phyloP scores from a whole-genome alignment of 2,888 invertebrate genomes.

The Balanococcus diminutus region DNA sequence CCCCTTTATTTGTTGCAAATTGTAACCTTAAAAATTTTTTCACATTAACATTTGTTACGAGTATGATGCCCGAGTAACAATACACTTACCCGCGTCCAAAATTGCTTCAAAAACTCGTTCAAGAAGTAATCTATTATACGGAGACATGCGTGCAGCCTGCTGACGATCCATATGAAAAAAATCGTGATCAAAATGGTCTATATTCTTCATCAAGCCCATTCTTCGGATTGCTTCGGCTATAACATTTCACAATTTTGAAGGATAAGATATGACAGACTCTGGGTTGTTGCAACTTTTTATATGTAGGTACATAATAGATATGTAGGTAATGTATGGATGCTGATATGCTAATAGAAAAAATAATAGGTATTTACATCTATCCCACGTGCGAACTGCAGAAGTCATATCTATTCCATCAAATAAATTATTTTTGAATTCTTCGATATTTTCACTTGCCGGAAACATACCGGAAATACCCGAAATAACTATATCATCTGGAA shows the following conservation, averaged over 20 bases:
- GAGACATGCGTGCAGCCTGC: neutral
- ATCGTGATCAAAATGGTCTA: neutral
- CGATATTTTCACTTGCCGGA: neutral
- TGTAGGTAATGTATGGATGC: too few species aligned
- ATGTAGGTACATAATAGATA: too few species aligned
- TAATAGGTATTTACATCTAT: constrained; percentile 45
- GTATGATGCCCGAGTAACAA: neutral
- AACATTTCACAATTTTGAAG: neutral
- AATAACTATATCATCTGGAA: constrained; percentile 76
- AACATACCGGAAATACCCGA: constrained; percentile 73
- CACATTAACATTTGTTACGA: neutral
- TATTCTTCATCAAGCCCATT: neutral
- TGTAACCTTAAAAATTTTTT: neutral
- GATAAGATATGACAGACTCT: too few species aligned
- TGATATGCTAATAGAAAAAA: too few species aligned
- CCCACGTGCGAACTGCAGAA: constrained; percentile 9
- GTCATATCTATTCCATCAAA: neutral
- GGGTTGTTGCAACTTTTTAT: neutral
- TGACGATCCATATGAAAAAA: neutral
- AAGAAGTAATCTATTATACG: neutral
- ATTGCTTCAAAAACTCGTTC: neutral
- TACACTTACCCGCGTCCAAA: neutral
- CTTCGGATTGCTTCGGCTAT: neutral
- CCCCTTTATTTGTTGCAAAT: neutral
- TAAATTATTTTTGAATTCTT: neutral